Base-by-base conservation (phyloP, 2,113 vertebrate genomes). In the Ariopsis seemanni region DNA sequence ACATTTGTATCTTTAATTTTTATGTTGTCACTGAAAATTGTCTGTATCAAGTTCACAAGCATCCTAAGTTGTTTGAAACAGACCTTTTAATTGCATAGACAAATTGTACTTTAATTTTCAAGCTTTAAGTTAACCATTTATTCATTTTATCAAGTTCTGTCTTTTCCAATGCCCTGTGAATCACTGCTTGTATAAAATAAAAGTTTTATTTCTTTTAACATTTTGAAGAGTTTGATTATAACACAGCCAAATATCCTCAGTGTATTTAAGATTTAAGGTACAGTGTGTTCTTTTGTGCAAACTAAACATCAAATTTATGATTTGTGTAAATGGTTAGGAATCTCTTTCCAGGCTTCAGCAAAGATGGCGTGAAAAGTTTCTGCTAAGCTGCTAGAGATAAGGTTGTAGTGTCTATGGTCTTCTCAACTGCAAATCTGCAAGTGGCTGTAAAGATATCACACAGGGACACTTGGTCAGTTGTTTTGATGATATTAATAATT, bases 161-260 rank as follows among this genome's bases (percentile, higher is more conserved):
- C n/a, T 62, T 78, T 84, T 65, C 57, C 72, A 85, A 58, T 88
- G 88, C 77, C 84, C 82, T 88, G 62, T 89, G 82, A 72, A 92
- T 77, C 90, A 91, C 78, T 93, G 87, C 89, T 42, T 92, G 91
- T 93, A 91, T 91, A 86, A 89, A 92, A 90, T 94, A 94, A 95
- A 94, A 86, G 86, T 90, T 93, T 91, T 93, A 91, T 94, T 94
- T 94, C 93, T 92, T 30, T 42, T 67, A 82, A 1, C 14, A 57
- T 88, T 65, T 52, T 2, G 87, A 83, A 82, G 15, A 74, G 6
- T 78, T 63, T 48, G 12, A 50, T 69, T 22, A 78, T 63, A 42
- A 58, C 1, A 34, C 5, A 79, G 42, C 67, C 14, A n/a, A 50
- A 53, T 65, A 53, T 42, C 1, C 74, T 77, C 50, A 15, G 9